Evolutionary conservation across 2,113 vertebrate genomes (phyloP).

Genomic region (Gavialis gangeticus): DNA sequence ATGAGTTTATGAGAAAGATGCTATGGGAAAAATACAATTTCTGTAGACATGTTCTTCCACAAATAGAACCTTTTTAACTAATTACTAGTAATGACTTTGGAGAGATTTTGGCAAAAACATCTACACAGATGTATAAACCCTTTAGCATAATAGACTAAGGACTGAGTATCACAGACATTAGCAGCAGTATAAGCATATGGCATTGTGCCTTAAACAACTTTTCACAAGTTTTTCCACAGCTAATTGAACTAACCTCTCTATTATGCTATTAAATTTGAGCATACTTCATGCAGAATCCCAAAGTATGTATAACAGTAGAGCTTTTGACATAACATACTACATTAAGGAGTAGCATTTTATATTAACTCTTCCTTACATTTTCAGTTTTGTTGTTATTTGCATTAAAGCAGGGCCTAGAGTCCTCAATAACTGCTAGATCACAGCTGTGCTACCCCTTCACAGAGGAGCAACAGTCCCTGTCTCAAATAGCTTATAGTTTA

Average conservation of each 20-base stretch:
- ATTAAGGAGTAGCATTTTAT: background rate
- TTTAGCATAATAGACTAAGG: background rate
- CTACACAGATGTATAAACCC: background rate
- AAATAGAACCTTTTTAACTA: background rate
- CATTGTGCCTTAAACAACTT: too few relatives aligned
- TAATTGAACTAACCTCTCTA: background rate
- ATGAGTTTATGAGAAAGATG: background rate
- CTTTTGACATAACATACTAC: background rate
- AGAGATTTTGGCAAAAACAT: background rate
- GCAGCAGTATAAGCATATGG: too few relatives aligned
- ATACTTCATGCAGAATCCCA: background rate
- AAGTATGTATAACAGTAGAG: background rate
- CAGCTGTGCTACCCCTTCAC: too few relatives aligned
- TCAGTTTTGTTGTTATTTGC: background rate
- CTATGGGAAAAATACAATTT: background rate
- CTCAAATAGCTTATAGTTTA: too few relatives aligned
- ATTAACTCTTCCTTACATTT: background rate
- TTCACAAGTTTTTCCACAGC: too few relatives aligned
- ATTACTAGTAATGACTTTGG: background rate
- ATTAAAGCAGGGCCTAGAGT: too few relatives aligned
- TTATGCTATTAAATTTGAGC: background rate
- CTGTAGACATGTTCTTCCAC: background rate
- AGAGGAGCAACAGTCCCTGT: too few relatives aligned
- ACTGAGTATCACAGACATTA: background rate
- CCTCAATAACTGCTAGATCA: too few relatives aligned